A percentile compares a stretch with the other conserved stretches of the same genome.
Conservation (phyloP, 2,113 vertebrate species). For the Archocentrus centrarchus region DNA sequence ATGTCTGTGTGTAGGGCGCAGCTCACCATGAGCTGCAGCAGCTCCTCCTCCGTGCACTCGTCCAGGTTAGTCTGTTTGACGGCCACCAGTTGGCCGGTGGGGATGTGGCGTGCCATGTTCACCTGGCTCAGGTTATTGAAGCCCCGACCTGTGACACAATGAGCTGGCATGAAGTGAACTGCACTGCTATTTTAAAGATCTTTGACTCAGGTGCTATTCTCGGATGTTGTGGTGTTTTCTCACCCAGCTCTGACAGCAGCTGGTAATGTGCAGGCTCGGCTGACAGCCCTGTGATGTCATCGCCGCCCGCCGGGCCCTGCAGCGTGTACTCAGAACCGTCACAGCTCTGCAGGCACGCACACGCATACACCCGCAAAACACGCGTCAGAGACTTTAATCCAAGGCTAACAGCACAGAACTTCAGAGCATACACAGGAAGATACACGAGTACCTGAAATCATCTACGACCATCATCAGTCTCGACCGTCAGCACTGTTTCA, state of each 20-base stretch:
- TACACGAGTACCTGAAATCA: not conserved
- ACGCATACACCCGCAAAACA: slow-evolving; percentile 14
- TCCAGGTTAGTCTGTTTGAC: slow-evolving; percentile 95
- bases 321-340: slow-evolving; percentile 82
- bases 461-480: not conserved
- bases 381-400: not conserved
- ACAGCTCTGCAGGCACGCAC: slow-evolving; percentile 80
- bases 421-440: not conserved
- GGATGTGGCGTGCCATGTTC: slow-evolving; percentile 89
- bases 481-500: no score
- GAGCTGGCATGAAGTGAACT: not conserved
- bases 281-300: slow-evolving; percentile 84
- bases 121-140: slow-evolving; percentile 94
- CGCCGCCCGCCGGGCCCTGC: slow-evolving; percentile 73
- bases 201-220: not conserved
- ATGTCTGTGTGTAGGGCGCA: not conserved
- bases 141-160: slow-evolving; percentile 84
- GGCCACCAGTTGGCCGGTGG: slow-evolving; percentile 89
- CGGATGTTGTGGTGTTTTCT: slow-evolving; percentile 24
- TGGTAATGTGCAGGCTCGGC: slow-evolving; percentile 90
- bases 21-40: slow-evolving; percentile 91
- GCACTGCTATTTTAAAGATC: not conserved
- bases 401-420: not conserved
- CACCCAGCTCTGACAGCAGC: slow-evolving; percentile 94
- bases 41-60: slow-evolving; percentile 92